Percentiles rank a stretch among this genome's conserved stretches.
Conservation (phyloP, 1,140 invertebrate species). For the Brachionus asplanchnoidis region DNA sequence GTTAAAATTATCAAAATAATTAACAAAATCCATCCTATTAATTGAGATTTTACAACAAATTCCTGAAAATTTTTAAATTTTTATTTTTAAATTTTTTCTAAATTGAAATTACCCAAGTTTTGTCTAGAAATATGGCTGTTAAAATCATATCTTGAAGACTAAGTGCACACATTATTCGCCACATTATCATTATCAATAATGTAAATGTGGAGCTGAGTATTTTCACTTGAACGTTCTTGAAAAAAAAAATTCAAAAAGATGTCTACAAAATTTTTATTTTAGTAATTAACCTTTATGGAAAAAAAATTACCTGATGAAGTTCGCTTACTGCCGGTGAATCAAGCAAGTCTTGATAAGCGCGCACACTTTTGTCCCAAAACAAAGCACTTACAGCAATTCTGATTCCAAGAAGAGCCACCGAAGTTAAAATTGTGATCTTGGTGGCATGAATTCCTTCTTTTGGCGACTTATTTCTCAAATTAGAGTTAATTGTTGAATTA, state of each 20-base stretch:
- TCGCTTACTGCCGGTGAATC: background rate
- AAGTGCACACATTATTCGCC: slow-evolving; percentile 21
- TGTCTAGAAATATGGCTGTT: slow-evolving; percentile 27
- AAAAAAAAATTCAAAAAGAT: background rate
- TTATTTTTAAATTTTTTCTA: background rate
- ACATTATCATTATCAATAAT: background rate
- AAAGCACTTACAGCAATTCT: slow-evolving; percentile 30
- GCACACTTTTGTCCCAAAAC: slow-evolving; percentile 36
- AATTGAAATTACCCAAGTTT: background rate
- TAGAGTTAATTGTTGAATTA: background rate
- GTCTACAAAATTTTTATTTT: background rate
- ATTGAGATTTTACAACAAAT: background rate
- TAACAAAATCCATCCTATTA: background rate
- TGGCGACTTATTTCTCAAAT: background rate
- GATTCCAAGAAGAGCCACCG: background rate
- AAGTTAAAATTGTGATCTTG: background rate
- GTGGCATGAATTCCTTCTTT: background rate
- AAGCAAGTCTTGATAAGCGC: background rate
- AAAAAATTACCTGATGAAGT: background rate
- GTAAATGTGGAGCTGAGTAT: background rate
- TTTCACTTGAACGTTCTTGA: background rate
- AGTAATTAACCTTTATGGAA: too few species aligned
- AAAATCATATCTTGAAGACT: slow-evolving; percentile 18
- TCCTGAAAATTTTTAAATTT: background rate
- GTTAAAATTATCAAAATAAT: background rate